Base-by-base conservation (phyloP, 2,797 vertebrate species). In the Limosa lapponica region DNA sequence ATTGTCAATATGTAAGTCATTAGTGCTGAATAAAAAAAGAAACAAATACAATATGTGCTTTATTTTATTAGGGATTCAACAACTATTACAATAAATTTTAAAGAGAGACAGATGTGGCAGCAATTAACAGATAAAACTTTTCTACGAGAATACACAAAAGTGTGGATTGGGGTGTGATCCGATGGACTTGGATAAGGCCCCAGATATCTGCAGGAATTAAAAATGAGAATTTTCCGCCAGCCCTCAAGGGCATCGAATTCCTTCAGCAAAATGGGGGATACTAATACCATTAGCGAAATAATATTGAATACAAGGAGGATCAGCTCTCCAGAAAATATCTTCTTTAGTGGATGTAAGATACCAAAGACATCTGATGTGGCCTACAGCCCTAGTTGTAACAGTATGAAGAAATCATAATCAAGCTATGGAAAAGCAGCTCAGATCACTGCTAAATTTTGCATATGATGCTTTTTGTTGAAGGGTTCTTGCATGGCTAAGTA, bases 121-220 rank as follows among this genome's bases (percentile, higher is more conserved):
- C 55, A 92, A 70, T 73, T 77, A 92, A 64, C 64, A 90, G 88
- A 94, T 84, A 89, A 95, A 95, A 95, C 87, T 48, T 75, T 91
- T 93, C 48, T 69, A 32, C 0, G 0, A 87, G 66, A 90, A 87
- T 44, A 69, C 51, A 79, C 58, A 37, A 22, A 86, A 95, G 27
- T 69, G 54, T 82, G 66, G 87, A 77, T 8, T 95, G 66, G 66
- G 11, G 77, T 64, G 32, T 89, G 85, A 93, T 91, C 55, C 88
- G 90, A 55, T 11, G 13, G 73, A 67, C 28, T 93, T 90, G 91
- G 85, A 89, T 66, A 59, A 89, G 22, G 48, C 54, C 62, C 37
- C 77, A 93, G 4, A 55, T 94, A 91, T 84, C 10, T 12, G 51
- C 25, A 75, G 28, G 30, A 62, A 87, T 75, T 89, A 92, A 69